Base-by-base conservation (phyloP, 2,113 vertebrate genomes). In the Octodon degus region DNA sequence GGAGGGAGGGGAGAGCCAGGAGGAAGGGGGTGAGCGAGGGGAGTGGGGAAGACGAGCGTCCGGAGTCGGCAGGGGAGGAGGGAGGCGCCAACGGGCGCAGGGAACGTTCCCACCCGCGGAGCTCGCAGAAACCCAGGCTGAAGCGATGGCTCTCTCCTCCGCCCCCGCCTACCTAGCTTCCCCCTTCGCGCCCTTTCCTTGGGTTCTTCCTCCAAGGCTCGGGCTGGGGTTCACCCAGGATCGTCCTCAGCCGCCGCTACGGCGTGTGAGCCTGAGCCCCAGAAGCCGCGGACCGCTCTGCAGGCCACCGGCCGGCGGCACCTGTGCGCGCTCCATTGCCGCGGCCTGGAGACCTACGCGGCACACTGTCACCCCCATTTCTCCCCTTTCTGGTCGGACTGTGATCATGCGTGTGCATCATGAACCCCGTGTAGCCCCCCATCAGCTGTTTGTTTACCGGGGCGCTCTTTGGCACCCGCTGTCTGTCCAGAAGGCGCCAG, bases 271-370 rank as follows among this genome's bases (percentile, higher is more conserved):
- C 4, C 47, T 0, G 63, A 93, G 87, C 63, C 82, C 60, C 0
- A 2, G 34, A 37, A 82, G 79, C 67, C 24, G 86, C 89, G 17
- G 72, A 72, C 58, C 2, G 77, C 85, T 47, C 76, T 7, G 25
- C 1, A 25, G 14, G 94, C 94, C 40, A 4, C 89, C 10, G 40
- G 96, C 96, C 93, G 17, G 32, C 60, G 72, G 97, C 94, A 97
- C 97, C 96, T 96, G 97, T 95, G 90, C 91, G 40, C 43, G n/a
- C 89, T 86, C 83, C 68, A 1, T 20, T 19, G 91, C 95, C 6
- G 89, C 16, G 79, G 90, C 62, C 90, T 25, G 7, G 20, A 3
- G 19, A 37, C 83, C 3, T 3, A 10, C 40, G 20, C 40, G 0
- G 24, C 63, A 1, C 47, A 32, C 82, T 4, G 16, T 12, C 30